A percentile compares a stretch with the other conserved stretches of the same genome.
Evolutionary conservation across 2,113 vertebrate species (phyloP).

Genomic region (Hypanus sabinus): DNA sequence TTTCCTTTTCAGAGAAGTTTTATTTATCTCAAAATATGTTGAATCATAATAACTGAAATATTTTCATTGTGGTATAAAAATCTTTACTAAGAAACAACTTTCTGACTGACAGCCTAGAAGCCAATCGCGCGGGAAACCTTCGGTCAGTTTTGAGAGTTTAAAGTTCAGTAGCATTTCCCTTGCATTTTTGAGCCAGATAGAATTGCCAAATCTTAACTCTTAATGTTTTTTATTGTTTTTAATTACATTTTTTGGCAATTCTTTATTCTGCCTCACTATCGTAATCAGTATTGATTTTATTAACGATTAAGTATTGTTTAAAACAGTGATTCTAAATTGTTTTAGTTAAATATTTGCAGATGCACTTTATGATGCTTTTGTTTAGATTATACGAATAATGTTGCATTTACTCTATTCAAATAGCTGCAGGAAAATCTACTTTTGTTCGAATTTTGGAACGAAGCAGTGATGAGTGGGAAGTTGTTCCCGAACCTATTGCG

Average conservation of each 20-base stretch:
- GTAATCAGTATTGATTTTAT: not conserved
- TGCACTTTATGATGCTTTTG: not conserved
- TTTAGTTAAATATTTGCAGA: not conserved
- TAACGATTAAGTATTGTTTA: not conserved
- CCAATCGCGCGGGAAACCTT: not conserved
- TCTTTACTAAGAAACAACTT: not conserved
- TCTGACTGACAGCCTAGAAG: not conserved
- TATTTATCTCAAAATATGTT: not conserved
- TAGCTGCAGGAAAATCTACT: conserved; percentile 64
- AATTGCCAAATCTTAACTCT: not conserved
- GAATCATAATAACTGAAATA: too few relatives aligned
- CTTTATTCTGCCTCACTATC: not conserved
- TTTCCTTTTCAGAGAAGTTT: not conserved
- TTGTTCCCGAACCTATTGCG: conserved; percentile 65
- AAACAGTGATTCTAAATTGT: not conserved
- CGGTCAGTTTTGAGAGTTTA: not conserved
- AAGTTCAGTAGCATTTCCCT: not conserved
- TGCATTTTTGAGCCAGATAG: not conserved
- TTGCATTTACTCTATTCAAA: not conserved
- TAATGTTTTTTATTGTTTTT: not conserved
- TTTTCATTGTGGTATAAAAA: not conserved
- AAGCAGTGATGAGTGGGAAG: conserved; percentile 60
- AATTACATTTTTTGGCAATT: not conserved
- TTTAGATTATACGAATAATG: not conserved
- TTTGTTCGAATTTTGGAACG: conserved; percentile 58